Percentiles rank a stretch among this genome's conserved stretches.
Conservation (phyloP, 2,113 vertebrate species). For the Pycnonotus jocosus region DNA sequence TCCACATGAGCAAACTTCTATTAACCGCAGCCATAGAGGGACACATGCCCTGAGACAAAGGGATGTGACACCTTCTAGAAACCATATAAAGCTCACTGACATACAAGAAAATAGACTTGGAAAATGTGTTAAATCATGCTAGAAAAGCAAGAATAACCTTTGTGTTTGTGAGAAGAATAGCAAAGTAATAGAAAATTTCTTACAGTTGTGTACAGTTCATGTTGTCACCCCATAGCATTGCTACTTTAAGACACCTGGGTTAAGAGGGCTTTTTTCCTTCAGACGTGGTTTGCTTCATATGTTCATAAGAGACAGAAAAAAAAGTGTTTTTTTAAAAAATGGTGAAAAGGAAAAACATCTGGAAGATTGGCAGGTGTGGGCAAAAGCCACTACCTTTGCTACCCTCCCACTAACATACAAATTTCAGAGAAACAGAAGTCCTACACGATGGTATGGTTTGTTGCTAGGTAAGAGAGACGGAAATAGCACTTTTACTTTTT, state of each 20-base stretch:
- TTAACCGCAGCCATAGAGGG: background rate
- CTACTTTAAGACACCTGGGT: background rate
- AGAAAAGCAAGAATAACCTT: background rate
- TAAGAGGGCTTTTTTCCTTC: background rate
- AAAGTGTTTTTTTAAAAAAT: background rate
- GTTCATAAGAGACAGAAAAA: background rate
- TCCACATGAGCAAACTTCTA: background rate
- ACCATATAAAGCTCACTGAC: background rate
- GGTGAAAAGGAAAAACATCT: background rate
- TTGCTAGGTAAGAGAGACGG: background rate
- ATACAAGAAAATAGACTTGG: background rate
- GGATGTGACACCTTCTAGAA: background rate
- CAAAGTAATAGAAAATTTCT: background rate
- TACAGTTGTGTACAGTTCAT: background rate
- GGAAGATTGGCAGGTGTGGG: background rate
- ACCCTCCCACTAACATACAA: background rate
- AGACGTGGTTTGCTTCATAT: background rate
- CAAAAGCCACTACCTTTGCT: background rate
- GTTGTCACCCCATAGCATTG: fast-evolving
- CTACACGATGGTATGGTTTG: fast-evolving
- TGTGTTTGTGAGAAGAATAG: background rate
- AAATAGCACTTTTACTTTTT: background rate
- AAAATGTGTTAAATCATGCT: background rate
- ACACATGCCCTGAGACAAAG: background rate
- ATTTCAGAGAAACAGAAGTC: background rate